phyloP scores from a whole-genome alignment of 2,113 vertebrate genomes.

The Archocentrus centrarchus region DNA sequence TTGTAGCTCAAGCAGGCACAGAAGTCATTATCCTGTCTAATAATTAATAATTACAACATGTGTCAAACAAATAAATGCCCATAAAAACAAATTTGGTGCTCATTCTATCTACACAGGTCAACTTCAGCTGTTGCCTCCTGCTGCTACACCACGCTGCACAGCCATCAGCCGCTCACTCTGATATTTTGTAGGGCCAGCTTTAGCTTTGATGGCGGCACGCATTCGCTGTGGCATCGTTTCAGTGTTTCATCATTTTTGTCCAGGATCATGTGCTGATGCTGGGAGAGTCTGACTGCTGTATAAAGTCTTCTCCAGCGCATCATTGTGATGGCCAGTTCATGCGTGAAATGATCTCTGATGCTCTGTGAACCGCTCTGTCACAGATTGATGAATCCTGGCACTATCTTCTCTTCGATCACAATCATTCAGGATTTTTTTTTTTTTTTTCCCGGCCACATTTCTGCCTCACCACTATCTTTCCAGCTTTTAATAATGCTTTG shows the following conservation, averaged over 20 bases:
- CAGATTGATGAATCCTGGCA: no score
- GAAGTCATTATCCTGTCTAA: background rate
- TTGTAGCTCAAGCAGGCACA: background rate
- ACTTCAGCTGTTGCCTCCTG: background rate
- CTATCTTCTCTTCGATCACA: background rate
- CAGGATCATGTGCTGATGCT: no score
- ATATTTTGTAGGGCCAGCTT: background rate
- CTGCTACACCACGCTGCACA: background rate
- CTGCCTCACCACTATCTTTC: background rate
- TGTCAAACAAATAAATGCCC: background rate
- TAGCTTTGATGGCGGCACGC: background rate
- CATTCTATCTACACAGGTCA: background rate
- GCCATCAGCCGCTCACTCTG: background rate
- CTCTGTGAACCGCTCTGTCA: no score
- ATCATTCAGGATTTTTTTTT: background rate
- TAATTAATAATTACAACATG: background rate
- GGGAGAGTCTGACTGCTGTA: no score
- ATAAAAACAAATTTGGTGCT: background rate
- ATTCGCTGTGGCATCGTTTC: background rate
- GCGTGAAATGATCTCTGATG: no score
- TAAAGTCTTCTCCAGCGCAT: no score
- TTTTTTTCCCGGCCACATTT: background rate
- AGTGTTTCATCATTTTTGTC: background rate
- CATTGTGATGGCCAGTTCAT: no score
- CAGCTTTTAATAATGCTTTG: background rate